Evolutionary conservation across 2,888 invertebrate species (phyloP), one percentile per base, ranked within the genome.

Genomic region (Amitus sp.): DNA sequence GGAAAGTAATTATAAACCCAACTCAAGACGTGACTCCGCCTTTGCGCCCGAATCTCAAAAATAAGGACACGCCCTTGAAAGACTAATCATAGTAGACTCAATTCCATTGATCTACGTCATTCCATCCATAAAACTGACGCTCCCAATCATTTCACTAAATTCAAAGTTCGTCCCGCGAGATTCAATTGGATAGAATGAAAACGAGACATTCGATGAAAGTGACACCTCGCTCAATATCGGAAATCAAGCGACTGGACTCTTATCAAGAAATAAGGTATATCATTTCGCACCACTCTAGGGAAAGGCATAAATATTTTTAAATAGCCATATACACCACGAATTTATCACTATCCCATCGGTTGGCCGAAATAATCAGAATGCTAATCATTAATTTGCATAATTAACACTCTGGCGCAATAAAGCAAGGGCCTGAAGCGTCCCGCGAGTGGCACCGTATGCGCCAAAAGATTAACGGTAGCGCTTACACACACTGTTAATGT

Each of bases 331-430:
- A n/a, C n/a, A 46, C 59, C 53, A 60, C 54, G 47, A 61, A 61
- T 55, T 55, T 55, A 55, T 57, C 57, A 7, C 7, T 3, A 23
- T 3, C 23, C 7, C 23, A 23, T 23, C 23, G 23, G 47, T 34
- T 51, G 47, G 59, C 57, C 48, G 72, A 78, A 79, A 77, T 79
- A 75, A 80, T 79, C 73, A 75, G 74, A 74, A 77, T 73, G 77
- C 72, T 78, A 78, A 79, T 79, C 76, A 75, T 73, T 77, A 75
- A 72, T 76, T 75, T 73, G 74, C 77, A 79, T 79, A 79, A 79
- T 79, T 75, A 79, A 78, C 76, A 74, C 73, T 71, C 54, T 53
- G 62, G 58, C 61, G 70, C 69, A 68, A 72, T 72, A 69, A 76
- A 72, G 71, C 70, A 66, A 65, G 45, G 62, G 50, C 57, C 53